phyloP scores from a whole-genome alignment of 2,113 vertebrate genomes.

The Gallinago jamesoni region DNA sequence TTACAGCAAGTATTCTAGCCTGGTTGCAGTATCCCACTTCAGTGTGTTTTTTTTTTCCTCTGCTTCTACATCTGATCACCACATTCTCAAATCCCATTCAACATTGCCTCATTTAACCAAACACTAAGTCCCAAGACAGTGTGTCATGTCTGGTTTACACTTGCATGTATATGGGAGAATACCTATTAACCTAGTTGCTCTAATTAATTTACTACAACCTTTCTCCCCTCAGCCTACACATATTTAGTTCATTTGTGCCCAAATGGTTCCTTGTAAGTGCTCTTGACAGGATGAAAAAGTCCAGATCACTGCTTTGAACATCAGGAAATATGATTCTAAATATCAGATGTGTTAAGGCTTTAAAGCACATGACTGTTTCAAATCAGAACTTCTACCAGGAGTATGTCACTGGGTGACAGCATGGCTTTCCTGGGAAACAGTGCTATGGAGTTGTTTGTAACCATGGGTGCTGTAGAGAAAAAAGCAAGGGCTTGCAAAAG shows the following conservation, averaged over 20 bases:
- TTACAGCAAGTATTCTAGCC: not conserved
- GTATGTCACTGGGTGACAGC: not conserved
- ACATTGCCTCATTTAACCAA: not conserved
- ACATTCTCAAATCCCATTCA: not conserved
- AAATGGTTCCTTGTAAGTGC: fast-evolving
- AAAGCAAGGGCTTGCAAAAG: not conserved
- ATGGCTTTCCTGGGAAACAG: not conserved
- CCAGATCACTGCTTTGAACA: not conserved
- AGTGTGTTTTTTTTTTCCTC: not conserved
- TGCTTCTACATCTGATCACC: fast-evolving
- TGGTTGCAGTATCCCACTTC: not conserved
- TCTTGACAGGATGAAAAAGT: not conserved
- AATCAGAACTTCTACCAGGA: fast-evolving
- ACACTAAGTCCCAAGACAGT: not conserved
- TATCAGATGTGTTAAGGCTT: fast-evolving
- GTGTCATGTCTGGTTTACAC: not conserved
- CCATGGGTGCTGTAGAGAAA: not conserved
- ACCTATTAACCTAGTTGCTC: not conserved
- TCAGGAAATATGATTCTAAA: not conserved
- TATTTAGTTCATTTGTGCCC: not conserved
- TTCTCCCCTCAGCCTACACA: not conserved
- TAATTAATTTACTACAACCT: not conserved
- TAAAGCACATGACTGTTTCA: not conserved
- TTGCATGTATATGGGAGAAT: not conserved
- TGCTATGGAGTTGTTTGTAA: too few species aligned